Conservation (phyloP, 2,113 vertebrate genomes). For the Macrotus californicus region DNA sequence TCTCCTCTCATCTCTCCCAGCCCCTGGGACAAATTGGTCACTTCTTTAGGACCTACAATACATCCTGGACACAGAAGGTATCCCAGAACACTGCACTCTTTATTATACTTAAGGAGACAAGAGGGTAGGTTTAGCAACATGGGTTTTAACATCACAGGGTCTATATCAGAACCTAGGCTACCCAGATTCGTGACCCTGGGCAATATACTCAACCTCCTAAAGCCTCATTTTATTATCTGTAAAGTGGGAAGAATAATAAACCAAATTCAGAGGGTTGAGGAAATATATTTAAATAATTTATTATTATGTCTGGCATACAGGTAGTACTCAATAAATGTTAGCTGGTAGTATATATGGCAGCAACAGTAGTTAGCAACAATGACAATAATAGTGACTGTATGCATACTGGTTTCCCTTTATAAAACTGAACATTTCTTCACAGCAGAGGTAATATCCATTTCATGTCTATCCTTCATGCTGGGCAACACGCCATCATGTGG, state of each 20-base stretch:
- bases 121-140: background rate
- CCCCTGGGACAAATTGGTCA: background rate
- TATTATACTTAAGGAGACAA: background rate
- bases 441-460: background rate
- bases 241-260: background rate
- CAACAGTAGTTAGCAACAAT: background rate
- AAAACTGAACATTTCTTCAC: background rate
- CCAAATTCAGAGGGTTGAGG: background rate
- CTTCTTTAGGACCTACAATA: background rate
- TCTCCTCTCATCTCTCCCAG: background rate
- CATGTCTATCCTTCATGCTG: background rate
- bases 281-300: background rate
- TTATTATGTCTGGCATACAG: background rate
- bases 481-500: background rate
- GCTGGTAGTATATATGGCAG: background rate
- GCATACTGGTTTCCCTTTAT: background rate
- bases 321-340: background rate
- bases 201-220: background rate
- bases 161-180: background rate
- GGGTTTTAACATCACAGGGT: background rate
- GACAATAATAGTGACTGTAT: background rate
- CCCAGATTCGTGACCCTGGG: background rate
- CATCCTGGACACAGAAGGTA: background rate
- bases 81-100: background rate
- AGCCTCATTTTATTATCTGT: background rate